phyloP scores from a whole-genome alignment of 2,888 invertebrate genomes.

The Athalia rosae region DNA sequence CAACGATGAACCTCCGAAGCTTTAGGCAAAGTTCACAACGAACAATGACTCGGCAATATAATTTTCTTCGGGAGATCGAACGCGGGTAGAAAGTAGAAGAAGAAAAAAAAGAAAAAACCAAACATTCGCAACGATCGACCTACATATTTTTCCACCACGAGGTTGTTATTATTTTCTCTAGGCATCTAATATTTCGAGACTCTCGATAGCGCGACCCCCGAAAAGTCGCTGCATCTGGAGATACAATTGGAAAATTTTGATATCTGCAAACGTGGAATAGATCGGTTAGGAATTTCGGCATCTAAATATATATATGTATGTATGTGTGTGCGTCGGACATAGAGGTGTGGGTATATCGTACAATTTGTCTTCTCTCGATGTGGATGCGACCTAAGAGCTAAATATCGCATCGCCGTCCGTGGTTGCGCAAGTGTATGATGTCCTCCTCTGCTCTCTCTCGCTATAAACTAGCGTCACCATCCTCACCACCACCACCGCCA shows the following conservation, averaged over 20 bases:
- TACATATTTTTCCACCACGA: too few species aligned
- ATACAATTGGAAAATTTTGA: too few species aligned
- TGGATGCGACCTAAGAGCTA: slow-evolving; percentile 64
- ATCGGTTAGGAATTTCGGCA: too few species aligned
- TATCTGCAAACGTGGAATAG: too few species aligned
- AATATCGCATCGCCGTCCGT: slow-evolving; percentile 61
- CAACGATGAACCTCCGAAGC: not conserved
- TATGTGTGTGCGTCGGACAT: too few species aligned
- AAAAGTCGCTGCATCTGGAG: too few species aligned
- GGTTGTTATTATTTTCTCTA: too few species aligned
- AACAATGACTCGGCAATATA: not conserved
- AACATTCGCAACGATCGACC: too few species aligned
- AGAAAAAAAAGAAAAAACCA: not conserved
- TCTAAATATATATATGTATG: too few species aligned
- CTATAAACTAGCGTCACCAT: not conserved
- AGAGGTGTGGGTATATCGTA: not conserved
- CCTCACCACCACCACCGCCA: too few species aligned
- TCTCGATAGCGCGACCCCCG: too few species aligned
- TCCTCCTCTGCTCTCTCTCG: slow-evolving; percentile 4
- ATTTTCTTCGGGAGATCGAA: not conserved
- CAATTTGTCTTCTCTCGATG: slow-evolving; percentile 45
- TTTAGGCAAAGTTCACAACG: slow-evolving; percentile 12
- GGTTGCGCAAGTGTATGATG: slow-evolving; percentile 64
- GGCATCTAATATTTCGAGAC: too few species aligned
- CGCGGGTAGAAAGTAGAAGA: not conserved